phyloP scores from a whole-genome alignment of 2,113 vertebrate species.

The Procavia capensis region DNA sequence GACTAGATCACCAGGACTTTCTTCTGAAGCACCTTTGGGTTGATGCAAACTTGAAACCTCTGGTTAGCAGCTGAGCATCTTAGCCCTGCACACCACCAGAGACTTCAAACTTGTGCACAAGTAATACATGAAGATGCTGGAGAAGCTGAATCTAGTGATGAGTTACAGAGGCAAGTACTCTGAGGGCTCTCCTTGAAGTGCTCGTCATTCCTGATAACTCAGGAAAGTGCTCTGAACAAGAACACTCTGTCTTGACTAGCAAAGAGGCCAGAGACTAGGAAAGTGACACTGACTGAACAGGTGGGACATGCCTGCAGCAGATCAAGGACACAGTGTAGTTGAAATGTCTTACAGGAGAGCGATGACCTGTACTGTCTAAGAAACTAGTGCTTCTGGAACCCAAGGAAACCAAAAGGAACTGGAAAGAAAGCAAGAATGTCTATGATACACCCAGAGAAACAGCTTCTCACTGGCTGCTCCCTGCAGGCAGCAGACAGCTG shows the following conservation, averaged over 20 bases:
- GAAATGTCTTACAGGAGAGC: not conserved
- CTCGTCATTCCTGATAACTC: not conserved
- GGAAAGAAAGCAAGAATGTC: not conserved
- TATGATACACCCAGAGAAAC: not conserved
- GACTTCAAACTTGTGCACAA: too few species aligned
- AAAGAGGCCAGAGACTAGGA: not conserved
- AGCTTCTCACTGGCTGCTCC: not conserved
- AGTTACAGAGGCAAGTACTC: not conserved
- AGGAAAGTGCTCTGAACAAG: not conserved
- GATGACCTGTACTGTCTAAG: too few species aligned
- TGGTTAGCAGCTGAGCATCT: too few species aligned
- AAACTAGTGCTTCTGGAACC: not conserved
- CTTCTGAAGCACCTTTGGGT: too few species aligned
- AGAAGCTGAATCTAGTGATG: not conserved
- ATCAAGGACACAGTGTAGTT: too few species aligned
- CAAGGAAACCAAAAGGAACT: not conserved
- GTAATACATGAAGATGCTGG: not conserved
- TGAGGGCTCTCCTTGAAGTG: not conserved
- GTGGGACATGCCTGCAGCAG: too few species aligned
- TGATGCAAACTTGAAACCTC: too few species aligned
- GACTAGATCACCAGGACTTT: too few species aligned
- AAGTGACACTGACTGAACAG: not conserved
- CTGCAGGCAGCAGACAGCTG: not conserved
- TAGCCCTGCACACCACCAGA: too few species aligned
- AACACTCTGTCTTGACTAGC: fast-evolving